A percentile compares a stretch with the other conserved stretches of the same genome.
Conservation (phyloP, 2,797 vertebrate species). For the Cossypha polioptera region DNA sequence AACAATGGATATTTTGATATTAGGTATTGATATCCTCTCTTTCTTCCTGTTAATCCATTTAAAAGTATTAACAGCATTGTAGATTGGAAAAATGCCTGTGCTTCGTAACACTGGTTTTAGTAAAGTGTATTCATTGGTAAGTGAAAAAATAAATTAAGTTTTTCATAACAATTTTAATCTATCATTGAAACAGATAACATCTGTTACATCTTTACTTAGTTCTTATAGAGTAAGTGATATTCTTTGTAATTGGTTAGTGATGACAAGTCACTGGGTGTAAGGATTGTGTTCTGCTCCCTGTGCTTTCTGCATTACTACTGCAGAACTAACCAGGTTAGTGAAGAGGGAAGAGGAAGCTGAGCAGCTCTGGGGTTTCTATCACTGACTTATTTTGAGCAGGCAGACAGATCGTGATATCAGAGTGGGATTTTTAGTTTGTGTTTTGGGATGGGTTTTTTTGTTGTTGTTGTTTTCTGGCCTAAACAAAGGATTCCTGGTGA, state of each 20-base stretch:
- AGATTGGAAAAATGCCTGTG: neutral
- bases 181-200: neutral
- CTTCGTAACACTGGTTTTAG: neutral
- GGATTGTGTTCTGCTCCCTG: neutral
- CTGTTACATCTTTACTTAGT: neutral
- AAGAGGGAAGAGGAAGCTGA: neutral
- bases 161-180: neutral
- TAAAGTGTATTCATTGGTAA: neutral
- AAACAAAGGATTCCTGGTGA: neutral
- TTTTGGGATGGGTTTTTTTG: neutral
- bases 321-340: neutral
- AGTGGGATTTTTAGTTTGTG: neutral
- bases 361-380: neutral
- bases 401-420: neutral
- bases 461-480: neutral
- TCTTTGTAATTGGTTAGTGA: neutral
- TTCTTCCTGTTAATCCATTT: neutral
- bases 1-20: neutral
- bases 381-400: neutral
- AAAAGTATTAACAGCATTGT: neutral
- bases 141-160: neutral
- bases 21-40: neutral
- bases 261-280: neutral
- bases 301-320: neutral
- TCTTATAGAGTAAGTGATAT: neutral